Percentiles rank a stretch among this genome's conserved stretches.
Conservation (phyloP, 2,113 vertebrate genomes). For the Actenoides hombroni region DNA sequence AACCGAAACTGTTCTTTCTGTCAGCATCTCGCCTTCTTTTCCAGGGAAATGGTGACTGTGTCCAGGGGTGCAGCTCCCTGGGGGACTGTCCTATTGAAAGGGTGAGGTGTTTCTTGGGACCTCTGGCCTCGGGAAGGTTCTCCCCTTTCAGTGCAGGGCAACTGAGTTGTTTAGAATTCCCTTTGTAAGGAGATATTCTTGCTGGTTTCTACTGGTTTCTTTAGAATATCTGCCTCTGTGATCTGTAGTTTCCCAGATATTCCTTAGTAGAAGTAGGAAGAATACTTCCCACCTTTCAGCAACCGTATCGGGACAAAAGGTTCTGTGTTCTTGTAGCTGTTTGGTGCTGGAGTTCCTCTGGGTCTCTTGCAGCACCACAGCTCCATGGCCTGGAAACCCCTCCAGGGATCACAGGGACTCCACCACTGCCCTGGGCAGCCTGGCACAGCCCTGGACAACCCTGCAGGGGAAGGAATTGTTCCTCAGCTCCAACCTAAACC, state of each 20-base stretch:
- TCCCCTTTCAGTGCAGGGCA: too few species aligned
- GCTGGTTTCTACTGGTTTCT: background rate
- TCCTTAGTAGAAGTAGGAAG: too few species aligned
- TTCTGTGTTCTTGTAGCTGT: background rate
- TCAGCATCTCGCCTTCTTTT: background rate
- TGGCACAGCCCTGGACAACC: background rate
- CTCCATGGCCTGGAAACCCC: background rate
- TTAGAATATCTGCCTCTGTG: background rate
- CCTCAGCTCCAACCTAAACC: background rate
- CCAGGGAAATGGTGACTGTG: background rate
- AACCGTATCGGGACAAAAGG: rapidly evolving
- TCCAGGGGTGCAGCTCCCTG: background rate
- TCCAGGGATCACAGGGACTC: background rate
- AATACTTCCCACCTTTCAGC: background rate
- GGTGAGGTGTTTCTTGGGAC: background rate
- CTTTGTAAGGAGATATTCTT: background rate
- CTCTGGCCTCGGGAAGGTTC: background rate
- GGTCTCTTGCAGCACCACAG: background rate
- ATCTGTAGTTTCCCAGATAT: background rate
- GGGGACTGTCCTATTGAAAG: background rate
- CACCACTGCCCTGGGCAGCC: background rate
- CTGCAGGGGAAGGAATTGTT: background rate
- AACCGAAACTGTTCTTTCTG: background rate
- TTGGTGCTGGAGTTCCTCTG: background rate
- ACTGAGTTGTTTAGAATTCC: background rate